Base-by-base conservation (phyloP, 2,797 vertebrate genomes). In the Psittacula echo region DNA sequence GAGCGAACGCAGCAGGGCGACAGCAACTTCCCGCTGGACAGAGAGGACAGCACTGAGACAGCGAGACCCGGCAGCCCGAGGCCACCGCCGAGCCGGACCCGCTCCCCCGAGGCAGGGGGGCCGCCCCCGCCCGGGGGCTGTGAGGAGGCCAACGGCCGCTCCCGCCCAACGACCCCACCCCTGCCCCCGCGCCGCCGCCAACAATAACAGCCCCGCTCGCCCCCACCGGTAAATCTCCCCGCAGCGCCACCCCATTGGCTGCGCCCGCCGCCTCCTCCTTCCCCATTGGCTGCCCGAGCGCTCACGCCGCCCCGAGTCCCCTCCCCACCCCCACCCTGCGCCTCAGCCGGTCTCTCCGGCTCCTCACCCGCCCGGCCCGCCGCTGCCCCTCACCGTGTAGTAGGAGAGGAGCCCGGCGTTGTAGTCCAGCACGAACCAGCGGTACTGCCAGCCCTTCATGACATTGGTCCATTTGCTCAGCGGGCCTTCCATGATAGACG, bases 381-480 rank as follows among this genome's bases (percentile, higher is more conserved):
- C 83, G 89, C 58, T 50, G 90, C 71, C 79, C 97, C 98, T 94
- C 98, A 99, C 99, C 98, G 99, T 99, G 95, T 99, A 99, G 97
- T 99, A 99, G 58, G 99, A 99, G 56, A 99, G 98, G 47, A 99
- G 95, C 39, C 99, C 99, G 29, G 99, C 99, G 77, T 99, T 99
- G 96, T 99, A 99, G 97, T 99, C 99, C 97, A 99, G 96, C 71
- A 99, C 99, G 95, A 99, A 99, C 99, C 99, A 99, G 37, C 99
- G 99, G 87, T 99, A 99, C 98, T 99, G 99, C 99, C 99, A 99
- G 42, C 99, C 99, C 97, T 99, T 99, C 99, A 99, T 99, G 90
- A 99, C 99, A 97, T 99, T 99, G 96, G 99, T 99, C 99, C 99
- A 99, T 98, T 99, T 99, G 98, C 99, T 99, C 77, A 99, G 98